Evolutionary conservation across 1,140 invertebrate genomes (phyloP).

Genomic region (Proctacanthus coquilletti): DNA sequence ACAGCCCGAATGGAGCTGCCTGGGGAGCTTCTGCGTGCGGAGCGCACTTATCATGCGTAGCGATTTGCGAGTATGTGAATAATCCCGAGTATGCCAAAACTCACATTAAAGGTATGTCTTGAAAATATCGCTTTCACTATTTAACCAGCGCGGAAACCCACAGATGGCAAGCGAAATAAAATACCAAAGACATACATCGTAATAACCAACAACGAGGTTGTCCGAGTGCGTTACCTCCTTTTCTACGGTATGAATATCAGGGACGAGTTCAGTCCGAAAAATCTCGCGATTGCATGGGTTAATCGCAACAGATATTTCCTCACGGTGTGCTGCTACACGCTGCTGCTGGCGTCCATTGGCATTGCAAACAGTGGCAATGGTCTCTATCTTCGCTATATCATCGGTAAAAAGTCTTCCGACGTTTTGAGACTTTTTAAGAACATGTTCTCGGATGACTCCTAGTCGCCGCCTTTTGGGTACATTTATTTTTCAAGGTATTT

Average conservation of each 20-base stretch:
- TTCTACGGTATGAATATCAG: slow-evolving; percentile 52
- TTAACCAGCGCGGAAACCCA: too few relatives aligned
- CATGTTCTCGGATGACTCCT: too few relatives aligned
- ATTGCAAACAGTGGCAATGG: slow-evolving; percentile 9
- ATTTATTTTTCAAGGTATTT: too few relatives aligned
- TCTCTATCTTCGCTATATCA: neutral
- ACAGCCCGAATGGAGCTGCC: slow-evolving; percentile 49
- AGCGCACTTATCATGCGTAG: slow-evolving; percentile 54
- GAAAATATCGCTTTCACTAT: neutral
- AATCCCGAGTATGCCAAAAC: slow-evolving; percentile 43
- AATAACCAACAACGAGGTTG: slow-evolving; percentile 57
- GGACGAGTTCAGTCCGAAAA: neutral
- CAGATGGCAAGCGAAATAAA: neutral
- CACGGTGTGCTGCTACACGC: slow-evolving; percentile 5
- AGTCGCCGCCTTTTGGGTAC: too few relatives aligned
- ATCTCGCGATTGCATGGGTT: slow-evolving; percentile 4
- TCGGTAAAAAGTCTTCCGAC: neutral
- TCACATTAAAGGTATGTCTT: slow-evolving; percentile 16
- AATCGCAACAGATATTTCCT: slow-evolving; percentile 5
- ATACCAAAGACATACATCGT: slow-evolving; percentile 56
- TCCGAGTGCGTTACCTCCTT: slow-evolving; percentile 60
- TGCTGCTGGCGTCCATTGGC: slow-evolving; percentile 8
- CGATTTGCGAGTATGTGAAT: slow-evolving; percentile 62
- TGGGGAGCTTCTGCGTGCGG: slow-evolving; percentile 61
- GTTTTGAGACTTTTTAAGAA: slow-evolving; percentile 2